Evolutionary conservation across 2,113 vertebrate genomes (phyloP).

Genomic region (Rallus limicola): DNA sequence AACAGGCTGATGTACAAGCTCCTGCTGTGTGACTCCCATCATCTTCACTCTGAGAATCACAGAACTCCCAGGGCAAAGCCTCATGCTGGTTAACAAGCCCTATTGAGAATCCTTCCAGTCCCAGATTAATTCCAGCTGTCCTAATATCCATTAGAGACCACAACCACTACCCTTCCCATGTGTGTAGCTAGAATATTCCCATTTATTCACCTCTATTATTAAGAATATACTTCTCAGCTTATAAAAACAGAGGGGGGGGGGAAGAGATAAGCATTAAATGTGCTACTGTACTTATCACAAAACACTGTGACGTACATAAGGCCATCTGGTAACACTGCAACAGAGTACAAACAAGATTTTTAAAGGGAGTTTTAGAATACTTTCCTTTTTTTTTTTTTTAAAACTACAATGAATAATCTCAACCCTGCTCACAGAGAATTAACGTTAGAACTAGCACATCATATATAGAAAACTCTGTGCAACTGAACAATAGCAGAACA

Average conservation of each 20-base stretch:
- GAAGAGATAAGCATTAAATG: slow-evolving; percentile 33
- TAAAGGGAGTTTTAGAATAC: slow-evolving; percentile 34
- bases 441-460: slow-evolving; percentile 24
- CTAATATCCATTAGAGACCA: neutral
- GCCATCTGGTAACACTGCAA: slow-evolving; percentile 73
- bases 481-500: slow-evolving; percentile 60
- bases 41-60: neutral
- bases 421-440: slow-evolving; percentile 50
- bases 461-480: slow-evolving; percentile 48
- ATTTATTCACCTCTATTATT: neutral
- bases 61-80: neutral
- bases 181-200: neutral
- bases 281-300: slow-evolving; percentile 66
- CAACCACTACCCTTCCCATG: neutral
- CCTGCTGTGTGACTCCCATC: neutral
- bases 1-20: neutral
- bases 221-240: slow-evolving; percentile 47
- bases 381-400: neutral
- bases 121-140: neutral
- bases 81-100: neutral
- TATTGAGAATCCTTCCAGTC: neutral
- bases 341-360: slow-evolving; percentile 49
- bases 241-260: neutral
- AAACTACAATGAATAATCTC: slow-evolving; percentile 19
- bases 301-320: slow-evolving; percentile 69